A percentile compares a stretch with the other conserved stretches of the same genome.
phyloP scores from a whole-genome alignment of 1,140 invertebrate genomes.

The Ceratitis capitata region DNA sequence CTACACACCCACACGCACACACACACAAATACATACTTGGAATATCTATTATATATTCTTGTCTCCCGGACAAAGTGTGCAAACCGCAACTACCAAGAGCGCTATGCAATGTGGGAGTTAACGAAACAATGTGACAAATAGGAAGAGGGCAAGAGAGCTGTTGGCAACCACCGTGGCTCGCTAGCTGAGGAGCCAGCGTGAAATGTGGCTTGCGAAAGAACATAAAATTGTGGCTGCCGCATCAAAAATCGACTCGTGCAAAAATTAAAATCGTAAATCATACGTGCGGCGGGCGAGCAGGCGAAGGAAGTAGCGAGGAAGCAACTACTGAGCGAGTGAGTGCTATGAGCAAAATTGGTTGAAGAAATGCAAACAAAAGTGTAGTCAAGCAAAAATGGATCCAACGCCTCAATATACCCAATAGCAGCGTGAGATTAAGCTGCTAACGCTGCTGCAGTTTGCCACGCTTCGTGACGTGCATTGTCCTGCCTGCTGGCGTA shows the following conservation, averaged over 20 bases:
- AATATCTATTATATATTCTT: too few species aligned
- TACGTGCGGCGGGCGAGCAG: background rate
- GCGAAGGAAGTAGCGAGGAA: background rate
- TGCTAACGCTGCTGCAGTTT: background rate
- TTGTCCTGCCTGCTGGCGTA: background rate
- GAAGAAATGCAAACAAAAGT: background rate
- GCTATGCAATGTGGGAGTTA: background rate
- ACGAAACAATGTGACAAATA: background rate
- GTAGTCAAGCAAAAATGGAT: background rate
- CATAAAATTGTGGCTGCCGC: background rate
- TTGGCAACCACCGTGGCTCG: too few species aligned
- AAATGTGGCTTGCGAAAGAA: background rate
- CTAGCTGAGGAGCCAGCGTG: background rate
- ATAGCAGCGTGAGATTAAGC: too few species aligned
- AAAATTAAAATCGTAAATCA: constrained; percentile 38
- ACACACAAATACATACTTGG: too few species aligned
- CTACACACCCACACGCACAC: too few species aligned
- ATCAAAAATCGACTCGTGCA: constrained; percentile 31
- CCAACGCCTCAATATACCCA: background rate
- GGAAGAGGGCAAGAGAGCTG: background rate
- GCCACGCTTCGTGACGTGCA: background rate
- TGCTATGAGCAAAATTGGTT: background rate
- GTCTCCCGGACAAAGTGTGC: background rate
- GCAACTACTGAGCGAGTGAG: background rate
- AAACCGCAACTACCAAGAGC: background rate